Base-by-base conservation (phyloP, 1,140 invertebrate species). In the Hesperophylax magnus region DNA sequence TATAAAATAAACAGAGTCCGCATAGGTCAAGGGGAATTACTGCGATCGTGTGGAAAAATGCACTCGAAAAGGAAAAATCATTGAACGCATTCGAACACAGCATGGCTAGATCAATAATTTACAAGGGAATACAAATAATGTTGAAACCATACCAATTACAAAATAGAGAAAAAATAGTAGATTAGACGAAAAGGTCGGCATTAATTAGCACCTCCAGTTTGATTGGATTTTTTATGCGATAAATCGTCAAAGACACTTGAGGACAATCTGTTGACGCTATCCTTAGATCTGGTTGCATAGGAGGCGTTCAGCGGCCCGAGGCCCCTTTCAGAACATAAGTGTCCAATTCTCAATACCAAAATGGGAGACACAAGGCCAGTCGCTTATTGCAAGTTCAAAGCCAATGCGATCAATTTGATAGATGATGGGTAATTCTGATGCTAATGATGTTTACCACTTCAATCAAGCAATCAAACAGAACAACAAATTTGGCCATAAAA, bases 341-440 rank as follows among this genome's bases (percentile, higher is more conserved):
- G 54, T 76, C 72, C 54, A 60, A 76, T 76, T 39, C 56, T 24
- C 58, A 14, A 22, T 9, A 22, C 72, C 72, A 60, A 27, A 75
- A n/a, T n/a, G 27, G 60, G 76, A 65, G 34, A 20, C 76, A 61
- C 58, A 65, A 77, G 76, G 76, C 60, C 76, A 22, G 60, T 34
- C 47, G 27, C 14, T 22, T 47, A 18, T 34, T 52, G 18, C 76
- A 77, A 63, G 76, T 77, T 77, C 76, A 77, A 77, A 77, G 76
- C 60, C 76, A 67, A 77, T 31, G 56, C 20, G 72, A 72, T 53
- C 69, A n/a, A 71, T 53, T 65, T 22, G n/a, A 52, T n/a, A 39
- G 18, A 39, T 71, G 34, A 52, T 47, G n/a, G 39, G 22, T 18
- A 72, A 53, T 54, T 53, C 69, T 53, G 31, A 61, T 24, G 24